Evolutionary conservation across 2,797 vertebrate genomes (phyloP).

Genomic region (Macrochelys suwanniensis): DNA sequence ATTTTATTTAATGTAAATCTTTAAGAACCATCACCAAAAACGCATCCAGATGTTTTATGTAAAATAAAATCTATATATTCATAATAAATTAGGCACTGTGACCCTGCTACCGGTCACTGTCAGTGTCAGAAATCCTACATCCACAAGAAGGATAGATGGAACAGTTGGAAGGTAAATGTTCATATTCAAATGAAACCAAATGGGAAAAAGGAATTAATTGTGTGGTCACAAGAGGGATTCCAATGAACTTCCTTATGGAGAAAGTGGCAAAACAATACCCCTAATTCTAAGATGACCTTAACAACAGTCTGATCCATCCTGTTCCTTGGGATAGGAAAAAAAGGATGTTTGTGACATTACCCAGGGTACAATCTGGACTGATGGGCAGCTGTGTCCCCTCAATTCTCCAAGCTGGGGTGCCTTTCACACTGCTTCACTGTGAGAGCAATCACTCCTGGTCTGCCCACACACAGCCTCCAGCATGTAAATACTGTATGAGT

Average conservation of each 20-base stretch:
- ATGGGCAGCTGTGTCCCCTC: background rate
- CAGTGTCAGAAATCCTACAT: background rate
- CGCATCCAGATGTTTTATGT: background rate
- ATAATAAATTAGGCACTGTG: background rate
- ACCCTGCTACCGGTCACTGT: background rate
- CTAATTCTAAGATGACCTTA: background rate
- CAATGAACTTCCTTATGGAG: background rate
- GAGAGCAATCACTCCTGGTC: background rate
- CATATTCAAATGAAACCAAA: background rate
- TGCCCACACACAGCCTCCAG: background rate
- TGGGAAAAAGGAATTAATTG: background rate
- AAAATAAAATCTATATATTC: background rate
- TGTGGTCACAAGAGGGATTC: background rate
- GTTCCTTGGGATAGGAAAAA: background rate
- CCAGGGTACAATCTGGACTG: background rate
- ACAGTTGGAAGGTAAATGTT: background rate
- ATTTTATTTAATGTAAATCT: background rate
- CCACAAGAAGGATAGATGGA: background rate
- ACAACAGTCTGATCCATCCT: background rate
- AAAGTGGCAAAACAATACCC: background rate
- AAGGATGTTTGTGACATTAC: background rate
- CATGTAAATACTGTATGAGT: background rate
- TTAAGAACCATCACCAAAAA: background rate
- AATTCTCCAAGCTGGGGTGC: background rate
- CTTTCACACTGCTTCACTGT: background rate